Evolutionary conservation across 2,113 vertebrate genomes (phyloP), one percentile per base, ranked within the genome.

Genomic region (Erpornis zantholeuca): DNA sequence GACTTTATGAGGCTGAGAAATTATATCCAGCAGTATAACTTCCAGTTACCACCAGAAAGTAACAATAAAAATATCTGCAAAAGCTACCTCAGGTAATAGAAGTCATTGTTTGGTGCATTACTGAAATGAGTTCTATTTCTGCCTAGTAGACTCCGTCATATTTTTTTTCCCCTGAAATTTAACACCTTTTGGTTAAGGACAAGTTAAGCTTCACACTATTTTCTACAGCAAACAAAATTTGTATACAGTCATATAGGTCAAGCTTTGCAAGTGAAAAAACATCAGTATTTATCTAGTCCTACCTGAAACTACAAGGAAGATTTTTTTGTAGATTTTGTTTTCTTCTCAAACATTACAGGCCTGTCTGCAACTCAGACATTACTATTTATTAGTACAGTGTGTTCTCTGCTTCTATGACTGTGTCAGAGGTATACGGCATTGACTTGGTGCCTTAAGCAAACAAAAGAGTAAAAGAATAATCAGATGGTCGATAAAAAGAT

Each of bases 381-480:
- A 22, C 40, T 63, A 44, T 87, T 94, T 82, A 52, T 91, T 92
- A 85, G 92, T 84, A 95, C 89, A 87, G 63, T 72, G 69, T 84
- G 92, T 96, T 93, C 65, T 70, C 61, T 94, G 59, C 19, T 82
- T 91, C 29, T 70, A 6, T 56, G 38, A 31, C 71, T 69, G 70
- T 80, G 92, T 53, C 92, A 92, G 85, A 95, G 76, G 54, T 92
- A 38, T 86, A 81, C 0, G 22, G 13, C 72, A 92, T 92, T 94
- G 91, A 80, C 89, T 90, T 65, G 56, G 19, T 81, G 87, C 71
- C 76, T 92, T 82, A 85, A 82, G 80, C 79, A 97, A 97, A 97
- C 82, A 95, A 66, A 81, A 88, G 79, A 83, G 93, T 95, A 94
- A 95, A 94, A 94, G 91, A 84, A 91, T 95, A 92, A 96, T 97